Evolutionary conservation across 2,113 vertebrate genomes (phyloP), one percentile per base, ranked within the genome.

Genomic region (Arenaria interpres): DNA sequence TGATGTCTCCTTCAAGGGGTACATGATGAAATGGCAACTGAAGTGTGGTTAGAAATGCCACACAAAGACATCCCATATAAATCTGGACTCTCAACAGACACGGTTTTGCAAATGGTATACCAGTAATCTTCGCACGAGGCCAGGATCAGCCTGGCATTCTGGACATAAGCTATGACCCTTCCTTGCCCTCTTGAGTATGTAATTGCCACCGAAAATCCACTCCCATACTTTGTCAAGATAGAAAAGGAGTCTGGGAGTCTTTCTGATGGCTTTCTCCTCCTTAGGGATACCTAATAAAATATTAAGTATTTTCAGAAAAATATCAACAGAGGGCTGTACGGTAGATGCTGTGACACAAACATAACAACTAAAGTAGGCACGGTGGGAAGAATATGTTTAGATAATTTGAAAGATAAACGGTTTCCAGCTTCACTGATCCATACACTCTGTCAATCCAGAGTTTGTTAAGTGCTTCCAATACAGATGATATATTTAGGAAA

Each of bases 391-490:
- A 99, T 99, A 98, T 98, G 97, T 98, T 98, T 99, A 97, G 98
- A 98, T 98, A 98, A 98, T 97, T 98, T 98, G 98, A 98, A 99
- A 99, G 98, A 99, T 98, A 98, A 99, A 97, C 96, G 97, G 97
- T 98, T 99, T 94, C 97, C 98, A 97, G 98, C 97, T 95, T 94
- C 98, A 97, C 98, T 98, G 97, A 98, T 98, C 95, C 98, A 98
- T 95, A 63, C 33, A 98, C 97, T 96, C 97, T 98, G 97, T 98
- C 98, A 97, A 98, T 98, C 98, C 98, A 98, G 97, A 98, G 98
- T 95, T 99, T 98, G 98, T 97, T 99, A 98, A 99, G 98, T 97
- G 98, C 98, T 98, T 98, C 98, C 97, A 99, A 98, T 97, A 98
- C 95, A 95, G 98, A 99, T 96, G 98, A 98, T 96, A 97, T 98